Base-by-base conservation (phyloP, 1,140 invertebrate species). In the Cryptotermes secundus region DNA sequence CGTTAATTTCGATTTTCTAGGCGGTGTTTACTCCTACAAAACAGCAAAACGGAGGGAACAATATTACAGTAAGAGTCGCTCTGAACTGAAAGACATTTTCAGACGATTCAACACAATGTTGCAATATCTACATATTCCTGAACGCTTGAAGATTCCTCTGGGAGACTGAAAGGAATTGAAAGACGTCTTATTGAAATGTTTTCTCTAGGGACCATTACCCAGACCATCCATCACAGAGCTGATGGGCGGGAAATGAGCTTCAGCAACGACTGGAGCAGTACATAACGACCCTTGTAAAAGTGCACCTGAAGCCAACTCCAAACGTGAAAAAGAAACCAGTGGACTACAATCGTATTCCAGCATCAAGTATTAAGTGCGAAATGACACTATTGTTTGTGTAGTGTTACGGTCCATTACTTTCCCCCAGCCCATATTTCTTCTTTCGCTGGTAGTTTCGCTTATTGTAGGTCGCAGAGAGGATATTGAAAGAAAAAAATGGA, bases 121-220 rank as follows among this genome's bases (percentile, higher is more conserved):
- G 59, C 26, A 72, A 72, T 72, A 72, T 26, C 53, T 59, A 59
- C 53, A 16, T 4, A 59, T 12, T 38, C 38, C 38, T 6, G 4
- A 38, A n/a, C n/a, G 16, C 9, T 42, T 42, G 45, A 49, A 49
- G 16, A 19, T 4, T 19, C 45, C 22, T 19, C 14, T 49, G 19
- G n/a, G n/a, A 72, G 59, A 72, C 59, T 26, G 26, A 72, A 6
- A 72, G 26, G 59, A 72, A 59, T 59, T 59, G 53, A 59, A n/a
- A 31, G 59, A 72, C 45, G 59, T 72, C n/a, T 16, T 72, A 72
- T 72, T 72, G 59, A 72, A 72, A 72, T 72, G 59, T 72, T 72
- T 72, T 72, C 59, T 72, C 26, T 72, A 31, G n/a, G 59, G 59
- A 72, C 59, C 59, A 72, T 72, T 72, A 72, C 6, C 26, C 59